Conservation (phyloP, 2,113 vertebrate species). For the Neolamprologus sp. region DNA sequence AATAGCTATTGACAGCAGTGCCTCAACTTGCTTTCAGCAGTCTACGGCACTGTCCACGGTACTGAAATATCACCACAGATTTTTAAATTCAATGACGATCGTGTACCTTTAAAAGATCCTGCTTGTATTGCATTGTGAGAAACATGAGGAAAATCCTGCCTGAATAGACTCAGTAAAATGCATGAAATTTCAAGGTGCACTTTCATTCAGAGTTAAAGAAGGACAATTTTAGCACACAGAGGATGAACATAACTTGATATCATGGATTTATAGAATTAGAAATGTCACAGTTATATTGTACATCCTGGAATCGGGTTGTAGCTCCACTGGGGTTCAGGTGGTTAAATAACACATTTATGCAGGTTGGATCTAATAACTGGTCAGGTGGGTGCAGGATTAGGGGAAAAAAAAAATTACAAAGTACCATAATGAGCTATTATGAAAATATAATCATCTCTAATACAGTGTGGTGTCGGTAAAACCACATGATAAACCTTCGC, state of each 20-base stretch:
- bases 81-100: not conserved
- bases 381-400: not conserved
- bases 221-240: not conserved
- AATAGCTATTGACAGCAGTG: not conserved
- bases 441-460: not conserved
- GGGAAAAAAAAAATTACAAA: not conserved
- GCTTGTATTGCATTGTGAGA: not conserved
- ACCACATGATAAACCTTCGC: not conserved
- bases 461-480: not conserved
- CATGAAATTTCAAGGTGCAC: not conserved
- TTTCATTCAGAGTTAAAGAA: not conserved
- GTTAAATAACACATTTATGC: not conserved
- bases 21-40: not conserved
- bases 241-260: not conserved
- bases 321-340: not conserved
- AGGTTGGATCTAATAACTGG: not conserved
- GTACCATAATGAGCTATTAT: not conserved
- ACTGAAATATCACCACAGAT: not conserved
- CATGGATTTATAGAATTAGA: not conserved
- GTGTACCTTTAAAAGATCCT: not conserved
- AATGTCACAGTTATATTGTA: not conserved
- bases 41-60: not conserved
- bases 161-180: not conserved
- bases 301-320: not conserved
- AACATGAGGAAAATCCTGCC: not conserved